phyloP scores from a whole-genome alignment of 2,797 vertebrate species.

The Aotus griseimembra region DNA sequence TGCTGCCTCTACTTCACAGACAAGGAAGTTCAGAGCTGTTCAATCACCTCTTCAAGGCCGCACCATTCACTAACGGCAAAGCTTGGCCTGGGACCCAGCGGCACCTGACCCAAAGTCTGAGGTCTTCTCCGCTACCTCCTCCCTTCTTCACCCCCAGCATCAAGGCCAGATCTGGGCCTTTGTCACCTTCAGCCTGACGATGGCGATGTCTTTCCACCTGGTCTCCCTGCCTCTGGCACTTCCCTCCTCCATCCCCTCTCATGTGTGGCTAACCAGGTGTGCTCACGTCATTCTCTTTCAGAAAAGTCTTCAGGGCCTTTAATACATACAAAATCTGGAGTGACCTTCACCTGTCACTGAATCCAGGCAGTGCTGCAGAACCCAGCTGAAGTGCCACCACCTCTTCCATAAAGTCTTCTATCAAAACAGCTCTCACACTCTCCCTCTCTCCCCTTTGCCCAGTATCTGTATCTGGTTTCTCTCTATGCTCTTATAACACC shows the following conservation, averaged over 20 bases:
- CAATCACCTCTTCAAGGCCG: background rate
- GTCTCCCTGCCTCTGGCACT: background rate
- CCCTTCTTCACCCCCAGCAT: background rate
- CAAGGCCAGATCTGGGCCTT: background rate
- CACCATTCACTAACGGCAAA: background rate
- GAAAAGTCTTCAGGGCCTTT: background rate
- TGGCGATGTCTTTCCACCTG: background rate
- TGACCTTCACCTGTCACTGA: background rate
- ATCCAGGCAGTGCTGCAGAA: background rate
- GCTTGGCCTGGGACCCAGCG: background rate
- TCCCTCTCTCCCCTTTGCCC: rapidly evolving
- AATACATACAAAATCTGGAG: background rate
- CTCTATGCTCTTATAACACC: background rate
- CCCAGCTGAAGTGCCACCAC: background rate
- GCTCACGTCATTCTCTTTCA: background rate
- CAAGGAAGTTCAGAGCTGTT: background rate
- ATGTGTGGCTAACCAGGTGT: background rate
- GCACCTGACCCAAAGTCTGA: background rate
- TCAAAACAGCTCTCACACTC: background rate
- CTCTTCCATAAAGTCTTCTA: background rate
- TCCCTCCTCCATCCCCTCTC: background rate
- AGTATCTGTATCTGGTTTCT: background rate
- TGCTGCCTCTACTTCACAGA: background rate
- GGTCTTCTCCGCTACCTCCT: background rate
- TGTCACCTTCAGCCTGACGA: background rate